Conservation (phyloP, 2,888 invertebrate genomes). For the Enchytraeus crypticus region DNA sequence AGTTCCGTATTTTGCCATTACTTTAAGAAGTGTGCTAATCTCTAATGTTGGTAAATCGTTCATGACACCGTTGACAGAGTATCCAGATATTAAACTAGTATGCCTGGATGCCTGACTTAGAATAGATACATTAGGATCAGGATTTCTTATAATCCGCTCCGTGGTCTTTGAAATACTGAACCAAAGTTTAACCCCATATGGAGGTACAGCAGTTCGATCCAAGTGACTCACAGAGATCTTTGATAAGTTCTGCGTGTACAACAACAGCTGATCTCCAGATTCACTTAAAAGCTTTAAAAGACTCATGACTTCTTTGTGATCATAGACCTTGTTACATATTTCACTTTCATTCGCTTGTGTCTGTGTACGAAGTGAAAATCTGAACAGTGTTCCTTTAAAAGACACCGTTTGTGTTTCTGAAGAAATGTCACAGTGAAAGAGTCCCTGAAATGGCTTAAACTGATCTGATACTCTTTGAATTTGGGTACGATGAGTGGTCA, state of each 20-base stretch:
- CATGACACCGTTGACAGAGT: too few relatives aligned
- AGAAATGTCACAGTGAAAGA: conserved; percentile 29
- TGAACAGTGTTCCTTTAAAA: conserved; percentile 28
- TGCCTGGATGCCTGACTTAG: not conserved
- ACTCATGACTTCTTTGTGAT: conserved; percentile 27
- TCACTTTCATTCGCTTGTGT: conserved; percentile 24
- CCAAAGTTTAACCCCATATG: conserved; percentile 10
- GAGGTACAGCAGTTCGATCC: conserved; percentile 8
- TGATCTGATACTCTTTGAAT: conserved; percentile 30
- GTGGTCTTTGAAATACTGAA: conserved; percentile 21
- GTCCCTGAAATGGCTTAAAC: conserved; percentile 32
- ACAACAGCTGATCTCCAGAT: conserved; percentile 34
- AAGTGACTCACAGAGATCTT: conserved; percentile 34
- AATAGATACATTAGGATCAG: not conserved
- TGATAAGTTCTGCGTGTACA: conserved; percentile 40
- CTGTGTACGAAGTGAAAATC: conserved; percentile 27
- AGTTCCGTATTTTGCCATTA: not conserved
- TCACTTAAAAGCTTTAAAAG: conserved; percentile 33
- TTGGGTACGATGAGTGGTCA: conserved; percentile 22
- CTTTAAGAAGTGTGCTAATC: not conserved
- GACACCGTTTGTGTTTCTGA: not conserved
- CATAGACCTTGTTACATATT: conserved; percentile 31
- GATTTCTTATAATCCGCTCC: conserved; percentile 18
- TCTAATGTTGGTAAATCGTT: not conserved
- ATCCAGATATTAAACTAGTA: too few relatives aligned